phyloP scores from a whole-genome alignment of 2,888 invertebrate species.

The Archips crataeganus region DNA sequence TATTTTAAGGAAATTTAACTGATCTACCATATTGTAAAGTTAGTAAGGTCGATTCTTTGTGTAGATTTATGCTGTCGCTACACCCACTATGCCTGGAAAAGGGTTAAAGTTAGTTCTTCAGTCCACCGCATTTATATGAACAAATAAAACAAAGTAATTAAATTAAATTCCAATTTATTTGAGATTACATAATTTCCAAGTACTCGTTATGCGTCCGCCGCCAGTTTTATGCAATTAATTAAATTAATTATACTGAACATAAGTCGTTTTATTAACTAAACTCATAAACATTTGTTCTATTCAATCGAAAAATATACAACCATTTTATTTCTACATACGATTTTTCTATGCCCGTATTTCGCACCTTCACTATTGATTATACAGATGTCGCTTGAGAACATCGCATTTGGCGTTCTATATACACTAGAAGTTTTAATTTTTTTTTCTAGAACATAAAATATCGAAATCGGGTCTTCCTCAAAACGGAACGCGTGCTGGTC shows the following conservation, averaged over 20 bases:
- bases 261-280: slow-evolving; percentile 50
- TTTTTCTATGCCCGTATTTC: slow-evolving; percentile 8
- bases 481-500: too few relatives aligned
- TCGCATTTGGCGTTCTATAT: not conserved
- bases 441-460: too few relatives aligned
- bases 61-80: too few relatives aligned
- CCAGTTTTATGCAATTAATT: slow-evolving; percentile 45
- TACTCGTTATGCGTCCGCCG: slow-evolving; percentile 48
- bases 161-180: slow-evolving; percentile 74
- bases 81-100: too few relatives aligned
- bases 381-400: too few relatives aligned
- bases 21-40: too few relatives aligned
- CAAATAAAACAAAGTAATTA: slow-evolving; percentile 58
- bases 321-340: slow-evolving; percentile 23
- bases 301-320: slow-evolving; percentile 37
- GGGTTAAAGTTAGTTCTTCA: not conserved
- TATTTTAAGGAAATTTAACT: too few relatives aligned
- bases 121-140: not conserved
- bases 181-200: slow-evolving; percentile 70
- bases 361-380: not conserved
- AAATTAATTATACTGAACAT: slow-evolving; percentile 43
- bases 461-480: too few relatives aligned
- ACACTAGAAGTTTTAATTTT: too few relatives aligned
- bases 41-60: too few relatives aligned
- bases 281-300: slow-evolving; percentile 45